Evolutionary conservation across 2,113 vertebrate species (phyloP), one percentile per base, ranked within the genome.

Genomic region (Monarcha castaneiventris): DNA sequence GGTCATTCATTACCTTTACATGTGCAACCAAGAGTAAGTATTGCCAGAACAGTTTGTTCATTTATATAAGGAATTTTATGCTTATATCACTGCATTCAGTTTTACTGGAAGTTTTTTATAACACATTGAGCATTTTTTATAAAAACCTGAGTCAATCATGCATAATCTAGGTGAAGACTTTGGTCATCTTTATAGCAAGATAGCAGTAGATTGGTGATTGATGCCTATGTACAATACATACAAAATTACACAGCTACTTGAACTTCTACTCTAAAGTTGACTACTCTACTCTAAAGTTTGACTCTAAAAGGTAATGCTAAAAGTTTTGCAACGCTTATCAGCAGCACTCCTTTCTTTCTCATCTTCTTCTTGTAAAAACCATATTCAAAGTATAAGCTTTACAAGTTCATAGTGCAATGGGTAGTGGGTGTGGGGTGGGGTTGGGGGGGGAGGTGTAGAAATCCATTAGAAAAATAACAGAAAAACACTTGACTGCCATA

Each of bases 371-470:
- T 76, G 1, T 33, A 73, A 92, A 63, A 83, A 55, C 71, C 4
- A 10, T 13, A 66, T 8, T 54, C 27, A 17, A 77, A 76, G 13
- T 48, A 22, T 56, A 37, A 83, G 32, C 4, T 51, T 64, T 89
- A 80, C 41, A 51, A 58, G 23, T 37, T 62, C 37, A 33, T 17
- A 64, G 12, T 37, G 16, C 33, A 85, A 64, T 30, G 13, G 14
- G 22, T 27, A 44, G 32, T 6, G 12, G 11, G 25, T 30, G 7
- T 29, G 23, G 13, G 4, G 13, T 37, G 37, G 37, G 37, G 37
- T 37, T 6, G 5, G 10, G 8, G 1, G 7, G 3, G 3, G 11
- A 3, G 29, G 8, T 3, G 5, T 44, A 59, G 19, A n/a, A 41
- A 11, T 48, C 11, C 20, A 48, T 48, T 41, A 23, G 25, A 49